Evolutionary conservation across 2,888 invertebrate species (phyloP), one percentile per base, ranked within the genome.

Genomic region (Tricholauxania praeusta): DNA sequence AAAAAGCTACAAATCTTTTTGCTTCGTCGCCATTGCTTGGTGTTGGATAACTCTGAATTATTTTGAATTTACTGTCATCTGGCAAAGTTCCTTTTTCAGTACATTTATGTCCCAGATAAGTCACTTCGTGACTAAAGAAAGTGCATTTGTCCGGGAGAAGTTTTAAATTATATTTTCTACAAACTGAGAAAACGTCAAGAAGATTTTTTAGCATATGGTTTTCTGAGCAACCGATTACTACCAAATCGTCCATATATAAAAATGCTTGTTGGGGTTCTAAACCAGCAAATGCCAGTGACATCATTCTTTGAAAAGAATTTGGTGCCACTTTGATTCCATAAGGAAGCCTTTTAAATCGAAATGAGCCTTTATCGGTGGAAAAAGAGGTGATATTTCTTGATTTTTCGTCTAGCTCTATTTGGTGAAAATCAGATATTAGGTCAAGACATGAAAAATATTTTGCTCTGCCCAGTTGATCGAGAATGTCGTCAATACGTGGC

Each of bases 301-400:
- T 79, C 78, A 80, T 79, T 59, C 79, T 19, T 53, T 73, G 71
- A 59, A 81, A 80, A 60, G 78, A 77, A 52, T 75, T 76, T 14
- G 78, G 77, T 48, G 76, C 76, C 2, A 79, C 74, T 17, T 71
- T 72, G 19, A 80, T 70, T 6, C 78, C 80, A 68, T 78, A 79
- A 12, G 77, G 78, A 12, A 80, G 55, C 64, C 77, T 51, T 19
- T 74, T 76, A 39, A 39, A 39, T 1, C 39, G 7, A 39, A 39
- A 39, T 10, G 39, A 39, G 2, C 39, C 39, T 39, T 39, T 7
- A 2, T 39, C 39, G 10, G 10, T 39, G 10, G 39, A 39, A 39
- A 39, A 39, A 10, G 7, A 39, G 7, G 39, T 39, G 7, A 39
- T 39, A 39, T 39, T 10, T 39, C 39, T 39, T 10, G 39, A 39